Base-by-base conservation (phyloP, 2,797 vertebrate species). In the Sebastiscus tertius region DNA sequence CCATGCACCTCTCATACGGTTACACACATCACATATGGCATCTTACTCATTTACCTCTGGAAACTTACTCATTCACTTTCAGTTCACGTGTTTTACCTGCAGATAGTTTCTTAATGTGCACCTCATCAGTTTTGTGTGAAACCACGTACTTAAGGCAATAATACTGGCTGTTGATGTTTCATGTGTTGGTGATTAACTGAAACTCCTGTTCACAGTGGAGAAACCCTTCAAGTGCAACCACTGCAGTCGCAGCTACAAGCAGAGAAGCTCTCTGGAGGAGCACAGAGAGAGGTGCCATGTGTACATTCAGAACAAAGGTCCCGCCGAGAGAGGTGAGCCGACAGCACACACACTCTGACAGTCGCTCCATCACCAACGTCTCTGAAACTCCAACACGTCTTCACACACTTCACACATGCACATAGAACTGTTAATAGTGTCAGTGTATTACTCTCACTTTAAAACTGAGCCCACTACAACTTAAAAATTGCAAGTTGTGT, bases 281-380 rank as follows among this genome's bases (percentile, higher is more conserved):
- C 97, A 98, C 95, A 91, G 97, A 88, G 97, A 98, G 79, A 92
- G 97, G 13, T 98, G 97, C 87, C 97, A 98, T 89, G 95, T 95
- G 89, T 98, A 97, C 95, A 94, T 97, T 49, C 97, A 97, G 95
- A 97, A 93, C 93, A 96, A 83, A 85, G 94, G 89, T 92, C 93
- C 83, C 12, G 77, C 90, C 82, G 88, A 93, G 27, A 91, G 87
- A 92, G 96, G 97, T 95, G 81, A 94, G 90, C 75, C 13, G n/a
- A 54, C 6, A 1, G 16, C 20, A 0, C 33, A n/a, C 55, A 13
- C 33, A 11, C 33, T 77, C 34, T 75, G 18, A 27, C 36, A 29
- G 22, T 46, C 12, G 7, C 33, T 78, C 26, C 33, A 31, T 33
- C 24, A 29, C 11, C 58, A 22, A 54, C 56, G 33, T 33, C 2